A percentile compares a stretch with the other conserved stretches of the same genome.
These are phyloP conservation scores for Gallinago undulata DNA, from an alignment of 2,113 vertebrate species.

Conservation along the genomic window DNA sequence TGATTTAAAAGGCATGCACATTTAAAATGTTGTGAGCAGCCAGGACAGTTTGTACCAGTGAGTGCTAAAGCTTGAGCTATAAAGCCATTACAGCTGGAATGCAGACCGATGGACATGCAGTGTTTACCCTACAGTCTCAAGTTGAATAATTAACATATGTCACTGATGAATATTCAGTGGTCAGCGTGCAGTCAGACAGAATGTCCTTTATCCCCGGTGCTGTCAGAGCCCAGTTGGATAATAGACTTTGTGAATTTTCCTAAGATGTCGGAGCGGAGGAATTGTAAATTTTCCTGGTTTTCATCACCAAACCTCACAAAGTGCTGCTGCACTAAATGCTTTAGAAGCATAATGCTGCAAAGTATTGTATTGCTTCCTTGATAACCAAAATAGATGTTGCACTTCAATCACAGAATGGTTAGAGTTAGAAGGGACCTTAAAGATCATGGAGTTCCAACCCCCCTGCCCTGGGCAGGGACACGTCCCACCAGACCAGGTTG, in stretches of 20 bases:
- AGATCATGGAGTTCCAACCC: neutral
- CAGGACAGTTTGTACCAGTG: neutral
- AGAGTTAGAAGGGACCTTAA: neutral
- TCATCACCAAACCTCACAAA: neutral
- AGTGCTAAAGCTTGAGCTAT: neutral
- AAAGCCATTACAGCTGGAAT: neutral
- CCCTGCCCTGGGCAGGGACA: neutral
- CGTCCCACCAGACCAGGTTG: neutral
- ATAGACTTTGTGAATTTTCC: neutral
- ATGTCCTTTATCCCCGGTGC: neutral
- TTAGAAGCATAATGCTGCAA: neutral
- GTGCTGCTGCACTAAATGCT: neutral
- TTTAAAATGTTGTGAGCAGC: neutral
- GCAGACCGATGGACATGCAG: neutral
- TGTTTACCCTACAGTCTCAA: neutral
- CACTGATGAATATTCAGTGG: neutral
- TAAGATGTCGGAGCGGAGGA: neutral
- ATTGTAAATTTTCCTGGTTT: neutral
- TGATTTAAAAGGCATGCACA: neutral
- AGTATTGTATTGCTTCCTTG: neutral
- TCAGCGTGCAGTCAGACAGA: neutral
- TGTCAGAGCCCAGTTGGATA: neutral
- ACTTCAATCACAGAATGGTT: neutral
- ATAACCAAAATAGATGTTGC: neutral
- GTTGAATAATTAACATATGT: neutral